Percentiles rank a stretch among this genome's conserved stretches.
Conservation (phyloP, 2,797 vertebrate species). For the Amniataba percoides region DNA sequence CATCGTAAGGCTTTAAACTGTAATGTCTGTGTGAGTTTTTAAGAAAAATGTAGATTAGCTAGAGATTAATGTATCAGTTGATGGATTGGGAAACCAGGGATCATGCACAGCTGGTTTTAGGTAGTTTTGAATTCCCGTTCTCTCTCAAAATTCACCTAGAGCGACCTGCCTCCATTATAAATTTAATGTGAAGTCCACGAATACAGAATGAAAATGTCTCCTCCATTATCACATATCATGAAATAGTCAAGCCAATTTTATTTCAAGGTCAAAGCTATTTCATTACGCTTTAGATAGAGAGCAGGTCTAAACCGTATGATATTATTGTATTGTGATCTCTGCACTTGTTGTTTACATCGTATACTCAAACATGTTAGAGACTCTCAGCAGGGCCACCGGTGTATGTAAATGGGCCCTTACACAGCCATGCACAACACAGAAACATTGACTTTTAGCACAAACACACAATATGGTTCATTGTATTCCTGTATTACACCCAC, state of each 20-base stretch:
- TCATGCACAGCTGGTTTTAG: no score
- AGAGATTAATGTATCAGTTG: background rate
- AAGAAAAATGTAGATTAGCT: background rate
- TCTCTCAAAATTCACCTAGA: background rate
- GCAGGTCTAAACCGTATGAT: no score
- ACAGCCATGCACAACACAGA: background rate
- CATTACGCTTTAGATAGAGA: no score
- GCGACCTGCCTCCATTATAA: background rate
- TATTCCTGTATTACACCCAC: slow-evolving; percentile 11
- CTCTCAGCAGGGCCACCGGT: background rate
- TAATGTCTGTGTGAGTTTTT: background rate
- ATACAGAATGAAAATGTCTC: background rate
- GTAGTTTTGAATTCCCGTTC: background rate
- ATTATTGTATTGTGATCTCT: no score
- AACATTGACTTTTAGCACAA: background rate
- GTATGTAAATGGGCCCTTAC: background rate
- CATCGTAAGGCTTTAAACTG: background rate
- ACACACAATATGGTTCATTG: background rate
- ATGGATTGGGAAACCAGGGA: background rate
- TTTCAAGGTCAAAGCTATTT: no score
- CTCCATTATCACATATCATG: background rate
- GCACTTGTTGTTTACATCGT: background rate
- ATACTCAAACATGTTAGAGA: background rate
- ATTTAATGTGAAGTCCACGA: background rate
- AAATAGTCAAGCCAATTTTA: no score